Base-by-base conservation (phyloP, 2,888 invertebrate genomes). In the Xanthia togata region DNA sequence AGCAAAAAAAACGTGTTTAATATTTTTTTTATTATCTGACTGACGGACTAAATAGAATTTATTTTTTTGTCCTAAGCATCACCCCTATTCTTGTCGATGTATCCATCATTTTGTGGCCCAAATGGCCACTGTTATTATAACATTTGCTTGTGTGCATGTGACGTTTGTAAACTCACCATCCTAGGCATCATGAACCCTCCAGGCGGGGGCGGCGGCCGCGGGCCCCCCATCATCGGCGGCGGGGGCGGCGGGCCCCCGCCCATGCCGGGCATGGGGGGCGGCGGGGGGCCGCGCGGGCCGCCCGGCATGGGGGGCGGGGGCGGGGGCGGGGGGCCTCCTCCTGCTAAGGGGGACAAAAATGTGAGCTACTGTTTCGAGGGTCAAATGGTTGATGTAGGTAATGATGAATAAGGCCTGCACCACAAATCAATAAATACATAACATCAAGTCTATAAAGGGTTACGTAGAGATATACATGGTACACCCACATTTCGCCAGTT, bases 271-370 rank as follows among this genome's bases (percentile, higher is more conserved):
- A 97, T 70, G 0, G 97, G 97, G 0, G 97, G 97, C 0, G 97
- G 97, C 0, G 97, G 97, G 0, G 97, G 97, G 0, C 97, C 97
- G 0, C 96, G 97, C 93, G 93, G 73, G 11, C 82, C 96, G 53
- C 97, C 97, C 5, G 97, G 97, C 90, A 93, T 88, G 0, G 93
- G 93, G 0, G 93, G 93, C 1, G 93, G 94, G 0, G 92, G 94
- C 0, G 94, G 94, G 0, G 94, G 94, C 0, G 94, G 94, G 0
- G 93, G 92, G 0, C 94, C 94, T 5, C 93, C 95, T 0, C 91
- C 93, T 72, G 90, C 90, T 90, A 73, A 20, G 31, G 44, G 14
- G 11, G 6, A 57, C 1, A 23, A 0, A 17, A 9, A 17, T 17
- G 0, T 53, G 1, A 55, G 3, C 4, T 5, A 72, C 6, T 31